Base-by-base conservation (phyloP, 2,888 invertebrate genomes). In the Hypselothyrea guttata region DNA sequence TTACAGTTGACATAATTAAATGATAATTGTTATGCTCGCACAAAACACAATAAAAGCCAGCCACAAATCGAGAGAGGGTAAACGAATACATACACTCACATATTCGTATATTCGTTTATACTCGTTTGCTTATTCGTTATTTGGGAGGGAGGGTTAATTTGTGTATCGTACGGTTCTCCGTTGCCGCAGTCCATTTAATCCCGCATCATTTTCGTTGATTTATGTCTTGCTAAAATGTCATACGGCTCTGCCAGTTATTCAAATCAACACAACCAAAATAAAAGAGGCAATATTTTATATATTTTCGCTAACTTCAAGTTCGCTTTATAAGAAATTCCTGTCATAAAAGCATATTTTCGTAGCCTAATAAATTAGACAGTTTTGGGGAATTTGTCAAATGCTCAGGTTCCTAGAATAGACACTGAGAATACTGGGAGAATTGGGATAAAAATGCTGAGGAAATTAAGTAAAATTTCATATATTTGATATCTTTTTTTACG, bases 1-100 rank as follows among this genome's bases (percentile, higher is more conserved):
- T 86, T 86, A 79, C 79, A 86, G 86, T 86, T 86, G 85, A 86
- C 85, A 86, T 86, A 84, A 78, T 85, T 83, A 81, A 84, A 81
- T 81, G 70, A 85, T 83, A 85, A 86, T 84, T 79, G 79, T 78
- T 82, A 40, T 59, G 69, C 44, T 57, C 62, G 46, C 38, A 60
- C 40, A 53, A 33, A 53, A 13, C 27, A 18, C 22, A 12, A 41
- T n/a, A n/a, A n/a, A n/a, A n/a, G n/a, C n/a, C n/a, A 30, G 7
- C 11, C 7, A 34, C 35, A 22, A 4, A 40, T 15, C 13, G 33
- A 33, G 30, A 12, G 28, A 40, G 35, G 22, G 18, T 18, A 11
- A 4, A 18, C n/a, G 1, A 35, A 18, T n/a, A 11, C 3, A 18
- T n/a, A 11, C 3, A 38, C 11, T 45, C 28, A 37, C 33, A 38